These are phyloP conservation scores for Erpornis zantholeuca DNA, from an alignment of 2,113 vertebrate genomes.

Conservation along the genomic window DNA sequence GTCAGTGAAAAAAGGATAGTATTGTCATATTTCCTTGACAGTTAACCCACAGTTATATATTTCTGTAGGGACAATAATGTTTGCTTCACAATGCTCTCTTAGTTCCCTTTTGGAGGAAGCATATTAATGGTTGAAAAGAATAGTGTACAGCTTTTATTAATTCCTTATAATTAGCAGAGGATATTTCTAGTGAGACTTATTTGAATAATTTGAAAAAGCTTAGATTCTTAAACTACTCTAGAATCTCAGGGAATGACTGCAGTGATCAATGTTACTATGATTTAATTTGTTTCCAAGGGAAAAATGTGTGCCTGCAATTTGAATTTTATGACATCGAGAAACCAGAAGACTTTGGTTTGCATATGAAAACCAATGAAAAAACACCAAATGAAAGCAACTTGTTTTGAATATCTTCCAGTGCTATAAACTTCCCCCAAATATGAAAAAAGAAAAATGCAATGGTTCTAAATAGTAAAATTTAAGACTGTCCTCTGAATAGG, in stretches of 20 bases:
- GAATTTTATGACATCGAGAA: conserved; percentile 23
- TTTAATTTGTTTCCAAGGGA: conserved; percentile 26
- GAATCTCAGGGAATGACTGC: not conserved
- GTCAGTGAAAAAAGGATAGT: conserved; percentile 32
- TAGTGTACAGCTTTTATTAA: not conserved
- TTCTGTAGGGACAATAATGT: conserved; percentile 10
- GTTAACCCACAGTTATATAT: conserved; percentile 41
- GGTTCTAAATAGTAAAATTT: not conserved
- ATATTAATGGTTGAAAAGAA: not conserved
- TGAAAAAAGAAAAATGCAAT: not conserved
- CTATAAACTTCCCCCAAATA: not conserved
- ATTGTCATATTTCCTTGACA: conserved; percentile 52
- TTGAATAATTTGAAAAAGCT: not conserved
- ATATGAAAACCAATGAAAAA: conserved; percentile 17
- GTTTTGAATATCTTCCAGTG: not conserved
- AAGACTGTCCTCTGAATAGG: not conserved
- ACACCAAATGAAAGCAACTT: not conserved
- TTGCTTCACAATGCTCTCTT: not conserved
- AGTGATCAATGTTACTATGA: not conserved
- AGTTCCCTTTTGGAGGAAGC: not conserved
- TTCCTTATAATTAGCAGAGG: not conserved
- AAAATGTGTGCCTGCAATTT: not conserved
- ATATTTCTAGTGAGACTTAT: not conserved
- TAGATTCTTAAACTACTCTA: not conserved
- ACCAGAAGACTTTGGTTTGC: not conserved